These are phyloP conservation scores for Gandaritis pyraliata DNA, from an alignment of 2,888 invertebrate species.

Conservation along the genomic window DNA sequence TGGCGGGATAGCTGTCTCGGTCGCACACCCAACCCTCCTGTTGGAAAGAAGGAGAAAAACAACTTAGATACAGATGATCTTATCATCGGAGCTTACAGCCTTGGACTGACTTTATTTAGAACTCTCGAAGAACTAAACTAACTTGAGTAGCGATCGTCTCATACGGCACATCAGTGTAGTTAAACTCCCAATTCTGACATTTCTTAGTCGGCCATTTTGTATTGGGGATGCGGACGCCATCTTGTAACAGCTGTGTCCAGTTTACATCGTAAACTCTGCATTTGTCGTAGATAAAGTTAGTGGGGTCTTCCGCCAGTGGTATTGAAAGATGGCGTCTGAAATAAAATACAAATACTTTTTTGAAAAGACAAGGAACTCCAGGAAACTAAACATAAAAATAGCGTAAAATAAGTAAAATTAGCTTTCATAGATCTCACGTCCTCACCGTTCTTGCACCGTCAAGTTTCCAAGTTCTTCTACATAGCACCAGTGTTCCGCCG, in stretches of 20 bases:
- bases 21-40: conserved; percentile 95
- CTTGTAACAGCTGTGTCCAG: conserved; percentile 59
- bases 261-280: conserved; percentile 70
- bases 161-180: conserved; percentile 74
- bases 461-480: conserved; percentile 63
- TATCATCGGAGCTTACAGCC: background rate
- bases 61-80: background rate
- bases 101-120: no score
- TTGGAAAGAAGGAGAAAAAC: conserved; percentile 23
- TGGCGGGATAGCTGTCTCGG: conserved; percentile 88
- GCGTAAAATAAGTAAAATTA: no score
- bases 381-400: no score
- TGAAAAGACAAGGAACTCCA: no score
- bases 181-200: conserved; percentile 71
- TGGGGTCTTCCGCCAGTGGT: conserved; percentile 47
- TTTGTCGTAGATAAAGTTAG: conserved; percentile 55
- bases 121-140: background rate
- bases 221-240: conserved; percentile 55
- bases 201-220: conserved; percentile 65
- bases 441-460: conserved; percentile 64
- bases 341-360: background rate
- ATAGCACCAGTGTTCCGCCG: conserved; percentile 71
- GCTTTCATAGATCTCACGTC: no score
- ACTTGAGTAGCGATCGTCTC: conserved; percentile 75
- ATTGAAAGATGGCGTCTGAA: conserved; percentile 70